These are phyloP conservation scores for Thaumetopoea pityocampa DNA, from an alignment of 1,140 invertebrate genomes.

Conservation along the genomic window DNA sequence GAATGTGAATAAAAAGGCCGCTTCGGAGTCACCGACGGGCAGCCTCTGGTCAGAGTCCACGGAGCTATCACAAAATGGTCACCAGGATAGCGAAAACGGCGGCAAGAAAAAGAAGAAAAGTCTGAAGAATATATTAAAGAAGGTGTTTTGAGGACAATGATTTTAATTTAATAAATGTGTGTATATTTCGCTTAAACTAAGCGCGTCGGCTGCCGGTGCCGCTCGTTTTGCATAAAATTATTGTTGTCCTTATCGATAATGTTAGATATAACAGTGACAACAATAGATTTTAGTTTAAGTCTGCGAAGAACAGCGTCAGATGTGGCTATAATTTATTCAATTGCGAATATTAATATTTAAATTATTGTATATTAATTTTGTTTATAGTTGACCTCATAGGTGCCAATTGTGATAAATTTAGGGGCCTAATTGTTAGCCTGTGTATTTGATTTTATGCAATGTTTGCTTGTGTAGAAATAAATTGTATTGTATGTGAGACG, in stretches of 20 bases:
- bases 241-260: too few species aligned
- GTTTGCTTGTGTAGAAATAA: conserved; percentile 40
- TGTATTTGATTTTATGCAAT: conserved; percentile 42
- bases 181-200: conserved; percentile 29
- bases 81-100: conserved; percentile 44
- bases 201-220: too few species aligned
- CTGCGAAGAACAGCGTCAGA: too few species aligned
- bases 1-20: conserved; percentile 50
- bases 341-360: conserved; percentile 61
- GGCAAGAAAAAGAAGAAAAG: conserved; percentile 74
- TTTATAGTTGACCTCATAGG: conserved; percentile 59
- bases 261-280: too few species aligned
- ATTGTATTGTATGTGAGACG: conserved; percentile 33
- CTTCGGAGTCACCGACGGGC: conserved; percentile 61
- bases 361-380: conserved; percentile 60
- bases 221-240: too few species aligned
- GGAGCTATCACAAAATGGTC: conserved; percentile 65
- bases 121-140: conserved; percentile 80
- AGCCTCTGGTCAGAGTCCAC: conserved; percentile 75
- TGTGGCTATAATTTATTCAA: conserved; percentile 64
- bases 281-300: too few species aligned
- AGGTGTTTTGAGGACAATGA: conserved; percentile 77
- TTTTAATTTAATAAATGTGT: conserved; percentile 37
- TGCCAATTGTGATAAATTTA: conserved; percentile 74
- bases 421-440: conserved; percentile 57